A percentile compares a stretch with the other conserved stretches of the same genome.
phyloP scores from a whole-genome alignment of 2,113 vertebrate species.

The Pogona vitticeps region DNA sequence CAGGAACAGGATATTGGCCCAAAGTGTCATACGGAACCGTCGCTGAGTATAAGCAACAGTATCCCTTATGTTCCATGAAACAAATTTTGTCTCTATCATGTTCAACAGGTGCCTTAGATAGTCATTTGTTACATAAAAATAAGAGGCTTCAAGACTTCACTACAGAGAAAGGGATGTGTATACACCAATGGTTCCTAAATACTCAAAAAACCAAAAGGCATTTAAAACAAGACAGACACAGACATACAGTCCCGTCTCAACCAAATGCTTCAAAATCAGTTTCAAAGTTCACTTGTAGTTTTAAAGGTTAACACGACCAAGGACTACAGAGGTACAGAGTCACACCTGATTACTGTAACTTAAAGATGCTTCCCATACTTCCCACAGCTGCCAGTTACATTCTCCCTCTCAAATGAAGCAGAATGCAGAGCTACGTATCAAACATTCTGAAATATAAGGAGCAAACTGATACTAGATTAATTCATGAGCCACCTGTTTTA shows the following conservation, averaged over 20 bases:
- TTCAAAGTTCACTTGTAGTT: too few relatives aligned
- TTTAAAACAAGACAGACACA: too few relatives aligned
- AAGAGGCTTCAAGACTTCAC: not conserved
- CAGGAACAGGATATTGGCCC: not conserved
- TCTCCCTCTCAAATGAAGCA: too few relatives aligned
- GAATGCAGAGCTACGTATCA: too few relatives aligned
- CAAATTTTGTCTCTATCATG: not conserved
- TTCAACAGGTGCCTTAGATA: not conserved
- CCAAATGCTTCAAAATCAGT: too few relatives aligned
- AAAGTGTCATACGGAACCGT: not conserved
- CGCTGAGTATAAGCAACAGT: not conserved
- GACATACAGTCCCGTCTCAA: too few relatives aligned
- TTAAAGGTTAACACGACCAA: not conserved
- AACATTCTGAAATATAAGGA: not conserved
- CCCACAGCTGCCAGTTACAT: too few relatives aligned
- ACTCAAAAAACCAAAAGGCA: not conserved
- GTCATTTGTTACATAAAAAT: not conserved
- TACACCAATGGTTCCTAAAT: not conserved
- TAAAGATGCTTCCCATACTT: too few relatives aligned
- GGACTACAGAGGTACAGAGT: too few relatives aligned
- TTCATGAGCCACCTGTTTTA: not conserved
- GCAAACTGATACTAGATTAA: not conserved
- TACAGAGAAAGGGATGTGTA: not conserved
- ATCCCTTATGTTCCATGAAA: not conserved
- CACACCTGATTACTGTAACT: too few relatives aligned